phyloP scores from a whole-genome alignment of 2,888 invertebrate genomes.

The Zygothrica quintamaculata region DNA sequence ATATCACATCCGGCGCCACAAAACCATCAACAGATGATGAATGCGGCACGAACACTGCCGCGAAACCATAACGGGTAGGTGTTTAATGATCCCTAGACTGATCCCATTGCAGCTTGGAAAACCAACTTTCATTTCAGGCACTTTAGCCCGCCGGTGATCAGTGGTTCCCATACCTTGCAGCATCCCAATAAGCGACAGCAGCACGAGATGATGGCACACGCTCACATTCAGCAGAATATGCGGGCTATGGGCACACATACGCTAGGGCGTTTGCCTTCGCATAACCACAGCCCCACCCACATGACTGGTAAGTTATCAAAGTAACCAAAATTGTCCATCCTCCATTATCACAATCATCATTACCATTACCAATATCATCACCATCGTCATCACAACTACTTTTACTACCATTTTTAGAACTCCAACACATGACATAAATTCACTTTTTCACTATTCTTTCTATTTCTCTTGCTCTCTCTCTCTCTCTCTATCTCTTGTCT shows the following conservation, averaged over 20 bases:
- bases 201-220: slow-evolving; percentile 85
- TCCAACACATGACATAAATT: background rate
- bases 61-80: slow-evolving; percentile 85
- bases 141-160: slow-evolving; percentile 85
- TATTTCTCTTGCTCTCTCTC: background rate
- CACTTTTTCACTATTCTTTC: background rate
- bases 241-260: slow-evolving; percentile 87
- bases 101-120: slow-evolving; percentile 55
- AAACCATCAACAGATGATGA: slow-evolving; percentile 85
- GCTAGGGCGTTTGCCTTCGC: slow-evolving; percentile 88
- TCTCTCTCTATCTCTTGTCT: background rate
- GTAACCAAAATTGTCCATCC: slow-evolving; percentile 11
- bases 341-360: slow-evolving; percentile 28
- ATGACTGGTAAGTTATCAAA: slow-evolving; percentile 81
- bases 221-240: slow-evolving; percentile 85
- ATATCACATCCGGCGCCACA: slow-evolving; percentile 85
- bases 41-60: slow-evolving; percentile 85
- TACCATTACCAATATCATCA: slow-evolving; percentile 17
- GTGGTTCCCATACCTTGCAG: slow-evolving; percentile 84
- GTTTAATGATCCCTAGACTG: slow-evolving; percentile 47
- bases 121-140: slow-evolving; percentile 74
- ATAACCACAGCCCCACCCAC: slow-evolving; percentile 87
- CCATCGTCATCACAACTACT: background rate
- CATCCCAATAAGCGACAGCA: slow-evolving; percentile 84
- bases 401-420: too few species aligned